Conservation (phyloP, 2,888 invertebrate species). For the Thysanoteuthis rhombus region DNA sequence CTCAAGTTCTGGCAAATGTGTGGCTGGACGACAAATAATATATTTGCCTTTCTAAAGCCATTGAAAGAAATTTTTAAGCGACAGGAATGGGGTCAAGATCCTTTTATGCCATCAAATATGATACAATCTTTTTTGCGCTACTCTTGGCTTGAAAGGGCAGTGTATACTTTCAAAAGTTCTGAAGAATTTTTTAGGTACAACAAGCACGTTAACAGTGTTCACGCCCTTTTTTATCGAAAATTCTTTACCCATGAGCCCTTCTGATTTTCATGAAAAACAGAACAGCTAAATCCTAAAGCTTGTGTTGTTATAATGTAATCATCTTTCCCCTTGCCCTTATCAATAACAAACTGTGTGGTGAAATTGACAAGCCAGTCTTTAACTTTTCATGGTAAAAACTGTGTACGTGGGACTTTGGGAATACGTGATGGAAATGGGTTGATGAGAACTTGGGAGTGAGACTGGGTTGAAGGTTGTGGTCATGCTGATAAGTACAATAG, state of each 20-base stretch:
- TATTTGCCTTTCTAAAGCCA: too few relatives aligned
- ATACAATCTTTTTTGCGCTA: too few relatives aligned
- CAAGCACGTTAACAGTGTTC: not conserved
- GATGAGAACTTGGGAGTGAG: not conserved
- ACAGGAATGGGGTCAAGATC: too few relatives aligned
- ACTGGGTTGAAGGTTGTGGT: not conserved
- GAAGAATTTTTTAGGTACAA: not conserved
- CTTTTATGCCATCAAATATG: too few relatives aligned
- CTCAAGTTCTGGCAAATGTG: too few relatives aligned
- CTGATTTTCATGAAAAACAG: not conserved
- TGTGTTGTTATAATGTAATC: not conserved
- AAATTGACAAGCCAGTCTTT: not conserved
- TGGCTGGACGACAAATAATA: too few relatives aligned
- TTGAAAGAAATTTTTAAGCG: too few relatives aligned
- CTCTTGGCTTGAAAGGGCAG: too few relatives aligned
- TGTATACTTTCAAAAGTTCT: too few relatives aligned
- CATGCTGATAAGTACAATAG: not conserved
- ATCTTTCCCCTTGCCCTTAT: not conserved
- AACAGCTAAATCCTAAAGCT: not conserved
- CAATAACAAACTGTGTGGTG: not conserved
- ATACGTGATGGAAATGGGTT: not conserved
- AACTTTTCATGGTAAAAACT: not conserved
- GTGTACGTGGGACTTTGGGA: not conserved
- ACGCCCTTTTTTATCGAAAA: not conserved
- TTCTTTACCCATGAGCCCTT: not conserved